A percentile compares a stretch with the other conserved stretches of the same genome.
Evolutionary conservation across 2,888 invertebrate genomes (phyloP).

Genomic region (Clivina fossor): DNA sequence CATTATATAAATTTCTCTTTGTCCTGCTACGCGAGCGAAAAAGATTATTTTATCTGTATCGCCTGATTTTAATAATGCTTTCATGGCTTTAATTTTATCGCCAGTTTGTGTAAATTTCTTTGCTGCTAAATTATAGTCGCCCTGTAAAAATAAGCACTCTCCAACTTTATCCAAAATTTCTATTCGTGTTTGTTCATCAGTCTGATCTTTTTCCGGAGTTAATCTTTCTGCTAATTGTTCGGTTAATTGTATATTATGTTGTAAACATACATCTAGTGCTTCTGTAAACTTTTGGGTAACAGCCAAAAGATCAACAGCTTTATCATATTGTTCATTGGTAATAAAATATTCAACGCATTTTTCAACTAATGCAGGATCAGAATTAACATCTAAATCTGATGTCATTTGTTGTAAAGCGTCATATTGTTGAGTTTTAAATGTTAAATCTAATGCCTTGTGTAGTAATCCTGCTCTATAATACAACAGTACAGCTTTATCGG

Average conservation of each 20-base stretch:
- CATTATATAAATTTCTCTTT: conserved; percentile 93
- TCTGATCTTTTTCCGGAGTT: conserved; percentile 72
- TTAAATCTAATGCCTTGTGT: conserved; percentile 91
- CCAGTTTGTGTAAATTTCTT: conserved; percentile 97
- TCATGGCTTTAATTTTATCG: conserved; percentile 94
- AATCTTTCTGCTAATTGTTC: conserved; percentile 89
- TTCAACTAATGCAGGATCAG: conserved; percentile 84
- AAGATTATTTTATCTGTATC: conserved; percentile 97
- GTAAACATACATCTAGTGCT: conserved; percentile 82
- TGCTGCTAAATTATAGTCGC: conserved; percentile 94
- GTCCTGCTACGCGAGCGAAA: conserved; percentile 92
- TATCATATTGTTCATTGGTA: conserved; percentile 88
- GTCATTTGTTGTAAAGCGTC: conserved; percentile 89
- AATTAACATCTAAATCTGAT: conserved; percentile 78
- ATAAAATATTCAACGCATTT: conserved; percentile 88
- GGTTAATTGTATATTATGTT: conserved; percentile 80
- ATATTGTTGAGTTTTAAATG: conserved; percentile 87
- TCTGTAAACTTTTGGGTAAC: conserved; percentile 85
- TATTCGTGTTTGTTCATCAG: conserved; percentile 60
- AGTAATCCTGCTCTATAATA: conserved; percentile 89
- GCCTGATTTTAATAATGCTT: conserved; percentile 93
- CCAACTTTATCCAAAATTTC: conserved; percentile 81
- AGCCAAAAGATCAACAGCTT: conserved; percentile 90
- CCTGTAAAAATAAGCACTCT: conserved; percentile 87
- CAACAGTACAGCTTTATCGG: conserved; percentile 87